These are phyloP conservation scores for Ciconia maguari DNA, from an alignment of 2,113 vertebrate species.

Conservation along the genomic window DNA sequence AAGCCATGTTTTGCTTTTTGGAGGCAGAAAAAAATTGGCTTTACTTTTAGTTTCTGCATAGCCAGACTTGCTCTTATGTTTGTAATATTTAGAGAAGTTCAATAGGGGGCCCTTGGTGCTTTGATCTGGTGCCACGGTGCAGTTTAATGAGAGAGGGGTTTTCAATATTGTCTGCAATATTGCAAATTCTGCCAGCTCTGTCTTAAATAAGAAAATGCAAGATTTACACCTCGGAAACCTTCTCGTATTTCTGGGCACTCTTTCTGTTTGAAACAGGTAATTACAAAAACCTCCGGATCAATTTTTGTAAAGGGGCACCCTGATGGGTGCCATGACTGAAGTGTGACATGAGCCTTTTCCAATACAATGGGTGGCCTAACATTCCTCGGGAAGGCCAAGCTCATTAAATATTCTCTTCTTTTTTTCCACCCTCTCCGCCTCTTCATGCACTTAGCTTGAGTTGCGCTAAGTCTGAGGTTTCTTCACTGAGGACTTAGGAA, in stretches of 20 bases:
- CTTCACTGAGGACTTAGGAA: slow-evolving; percentile 81
- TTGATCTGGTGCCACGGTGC: slow-evolving; percentile 89
- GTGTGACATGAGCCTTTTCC: slow-evolving; percentile 83
- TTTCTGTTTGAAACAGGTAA: slow-evolving; percentile 77
- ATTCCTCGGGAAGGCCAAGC: slow-evolving; percentile 79
- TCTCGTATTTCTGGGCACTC: slow-evolving; percentile 61
- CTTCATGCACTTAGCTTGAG: slow-evolving; percentile 77
- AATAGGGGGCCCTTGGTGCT: slow-evolving; percentile 93
- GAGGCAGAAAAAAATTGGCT: not conserved
- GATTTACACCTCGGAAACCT: slow-evolving; percentile 69
- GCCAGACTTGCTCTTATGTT: slow-evolving; percentile 77
- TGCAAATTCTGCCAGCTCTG: slow-evolving; percentile 56
- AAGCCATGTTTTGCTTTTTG: not conserved
- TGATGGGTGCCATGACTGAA: slow-evolving; percentile 81
- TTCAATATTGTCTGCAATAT: slow-evolving; percentile 73
- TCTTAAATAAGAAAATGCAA: slow-evolving; percentile 61
- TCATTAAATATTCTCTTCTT: slow-evolving; percentile 83
- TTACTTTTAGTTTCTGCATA: slow-evolving; percentile 63
- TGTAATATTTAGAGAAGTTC: slow-evolving; percentile 89
- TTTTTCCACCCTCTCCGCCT: slow-evolving; percentile 60
- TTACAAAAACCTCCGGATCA: slow-evolving; percentile 80
- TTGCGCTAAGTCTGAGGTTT: slow-evolving; percentile 77
- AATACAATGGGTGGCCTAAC: slow-evolving; percentile 86
- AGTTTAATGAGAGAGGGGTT: slow-evolving; percentile 78
- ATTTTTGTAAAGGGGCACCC: slow-evolving; percentile 83